Conservation (phyloP, 2,888 invertebrate genomes). For the Ptychoptera albimana region DNA sequence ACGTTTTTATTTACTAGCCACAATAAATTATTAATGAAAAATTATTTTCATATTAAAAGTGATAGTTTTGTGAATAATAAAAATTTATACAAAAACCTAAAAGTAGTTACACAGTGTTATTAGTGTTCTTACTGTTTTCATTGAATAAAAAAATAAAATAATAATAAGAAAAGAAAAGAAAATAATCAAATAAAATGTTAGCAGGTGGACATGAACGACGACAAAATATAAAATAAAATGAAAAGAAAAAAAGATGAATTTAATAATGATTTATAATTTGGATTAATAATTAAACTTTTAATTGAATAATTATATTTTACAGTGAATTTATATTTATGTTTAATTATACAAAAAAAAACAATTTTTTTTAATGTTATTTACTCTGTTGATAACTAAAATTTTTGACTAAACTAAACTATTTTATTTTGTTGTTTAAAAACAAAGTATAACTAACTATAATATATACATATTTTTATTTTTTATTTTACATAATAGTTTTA, state of each 20-base stretch:
- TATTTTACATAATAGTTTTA: too few species aligned
- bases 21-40: background rate
- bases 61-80: background rate
- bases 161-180: background rate
- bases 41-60: background rate
- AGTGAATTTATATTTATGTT: background rate
- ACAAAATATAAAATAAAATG: constrained; percentile 1
- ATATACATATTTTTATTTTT: too few species aligned
- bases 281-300: background rate
- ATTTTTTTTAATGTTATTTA: background rate
- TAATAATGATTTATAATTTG: constrained; percentile 2
- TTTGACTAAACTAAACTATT: too few species aligned
- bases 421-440: too few species aligned
- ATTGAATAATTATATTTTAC: background rate
- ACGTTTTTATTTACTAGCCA: background rate
- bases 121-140: constrained; percentile 6
- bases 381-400: too few species aligned
- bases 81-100: background rate
- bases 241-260: constrained; percentile 1
- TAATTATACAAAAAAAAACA: background rate
- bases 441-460: too few species aligned
- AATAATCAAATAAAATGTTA: constrained; percentile 11
- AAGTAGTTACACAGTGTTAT: constrained; percentile 2
- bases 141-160: constrained; percentile 1
- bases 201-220: constrained; percentile 11